These are phyloP conservation scores for Charina bottae DNA, from an alignment of 2,113 vertebrate genomes.

Conservation along the genomic window DNA sequence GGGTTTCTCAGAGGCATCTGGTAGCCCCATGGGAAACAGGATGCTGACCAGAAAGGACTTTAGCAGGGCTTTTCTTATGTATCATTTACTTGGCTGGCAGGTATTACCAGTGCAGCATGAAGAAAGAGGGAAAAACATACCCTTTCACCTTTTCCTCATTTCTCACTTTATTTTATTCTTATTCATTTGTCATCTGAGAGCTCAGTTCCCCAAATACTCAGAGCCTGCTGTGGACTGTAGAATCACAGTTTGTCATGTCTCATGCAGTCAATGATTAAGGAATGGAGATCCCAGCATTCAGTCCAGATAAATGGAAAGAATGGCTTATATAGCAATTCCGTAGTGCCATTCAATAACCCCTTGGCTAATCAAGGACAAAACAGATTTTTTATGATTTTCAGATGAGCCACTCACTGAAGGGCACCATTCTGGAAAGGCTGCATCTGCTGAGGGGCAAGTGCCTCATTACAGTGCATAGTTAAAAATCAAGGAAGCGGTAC, in stretches of 20 bases:
- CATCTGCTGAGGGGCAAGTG: conserved; percentile 78
- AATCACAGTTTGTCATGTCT: neutral
- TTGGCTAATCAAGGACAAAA: neutral
- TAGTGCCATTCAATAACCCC: fast-evolving
- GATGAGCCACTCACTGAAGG: conserved; percentile 6
- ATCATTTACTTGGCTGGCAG: neutral
- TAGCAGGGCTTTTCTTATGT: neutral
- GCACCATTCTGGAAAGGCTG: conserved; percentile 60
- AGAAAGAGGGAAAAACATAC: neutral
- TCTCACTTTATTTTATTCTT: neutral
- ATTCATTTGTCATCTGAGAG: neutral
- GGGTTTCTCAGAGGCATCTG: neutral
- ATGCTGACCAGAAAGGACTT: neutral
- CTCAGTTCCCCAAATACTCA: neutral
- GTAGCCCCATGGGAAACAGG: neutral
- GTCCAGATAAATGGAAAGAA: conserved; percentile 37
- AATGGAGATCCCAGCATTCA: neutral
- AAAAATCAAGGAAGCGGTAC: conserved; percentile 94
- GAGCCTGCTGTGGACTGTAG: fast-evolving
- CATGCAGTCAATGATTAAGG: neutral
- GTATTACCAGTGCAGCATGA: neutral
- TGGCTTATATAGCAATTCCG: conserved; percentile 60
- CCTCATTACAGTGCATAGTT: conserved; percentile 98
- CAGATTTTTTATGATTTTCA: neutral
- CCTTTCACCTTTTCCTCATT: neutral